Evolutionary conservation across 1,140 invertebrate genomes (phyloP).

Genomic region (Dreissena polymorpha): DNA sequence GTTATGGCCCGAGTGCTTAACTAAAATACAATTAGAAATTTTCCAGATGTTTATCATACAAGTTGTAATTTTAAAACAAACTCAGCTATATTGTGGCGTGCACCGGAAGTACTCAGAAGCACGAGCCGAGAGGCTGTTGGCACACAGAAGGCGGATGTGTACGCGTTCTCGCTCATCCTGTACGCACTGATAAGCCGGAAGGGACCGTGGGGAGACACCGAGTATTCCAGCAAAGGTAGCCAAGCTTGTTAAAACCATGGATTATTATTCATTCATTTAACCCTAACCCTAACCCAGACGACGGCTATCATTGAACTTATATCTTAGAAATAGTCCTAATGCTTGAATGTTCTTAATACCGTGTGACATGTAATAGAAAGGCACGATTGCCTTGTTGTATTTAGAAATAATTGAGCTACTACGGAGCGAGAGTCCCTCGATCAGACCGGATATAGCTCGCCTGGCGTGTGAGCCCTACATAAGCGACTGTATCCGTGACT

Average conservation of each 20-base stretch:
- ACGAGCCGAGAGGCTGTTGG: constrained; percentile 79
- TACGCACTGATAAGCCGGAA: constrained; percentile 73
- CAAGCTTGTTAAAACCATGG: no score
- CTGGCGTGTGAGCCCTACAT: constrained; percentile 66
- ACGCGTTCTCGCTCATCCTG: constrained; percentile 97
- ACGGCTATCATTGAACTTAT: no score
- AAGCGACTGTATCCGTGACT: constrained; percentile 70
- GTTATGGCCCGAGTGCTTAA: no score
- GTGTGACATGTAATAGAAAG: no score
- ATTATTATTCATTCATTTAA: no score
- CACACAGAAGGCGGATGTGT: constrained; percentile 95
- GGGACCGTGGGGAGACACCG: constrained; percentile 74
- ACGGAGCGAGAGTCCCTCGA: constrained; percentile 39
- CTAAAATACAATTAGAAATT: no score
- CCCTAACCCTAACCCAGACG: no score
- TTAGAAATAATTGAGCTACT: constrained; percentile 71
- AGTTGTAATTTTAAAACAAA: constrained; percentile 74
- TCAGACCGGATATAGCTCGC: constrained; percentile 66
- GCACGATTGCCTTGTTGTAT: constrained; percentile 44
- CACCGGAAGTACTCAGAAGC: constrained; percentile 91
- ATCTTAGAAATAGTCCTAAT: no score
- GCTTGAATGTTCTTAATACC: no score
- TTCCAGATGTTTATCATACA: no score
- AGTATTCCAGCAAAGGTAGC: constrained; percentile 67
- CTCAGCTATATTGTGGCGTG: constrained; percentile 94